phyloP scores from a whole-genome alignment of 2,797 vertebrate species.

The Calcarius lapponicus region DNA sequence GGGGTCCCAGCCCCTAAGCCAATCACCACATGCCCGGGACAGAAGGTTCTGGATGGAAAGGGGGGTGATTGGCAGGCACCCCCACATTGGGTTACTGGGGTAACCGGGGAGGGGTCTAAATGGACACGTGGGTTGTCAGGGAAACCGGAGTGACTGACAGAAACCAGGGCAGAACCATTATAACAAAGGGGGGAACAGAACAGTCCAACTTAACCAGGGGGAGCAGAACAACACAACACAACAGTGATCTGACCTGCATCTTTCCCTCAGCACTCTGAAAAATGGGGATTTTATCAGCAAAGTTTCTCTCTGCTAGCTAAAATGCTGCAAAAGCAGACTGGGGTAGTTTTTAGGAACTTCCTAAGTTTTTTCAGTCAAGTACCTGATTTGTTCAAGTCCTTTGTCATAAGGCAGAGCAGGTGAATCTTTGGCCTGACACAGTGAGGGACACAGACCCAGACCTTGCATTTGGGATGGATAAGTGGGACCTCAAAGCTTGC shows the following conservation, averaged over 20 bases:
- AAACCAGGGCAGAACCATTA: too few species aligned
- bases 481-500: neutral
- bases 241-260: neutral
- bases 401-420: neutral
- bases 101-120: too few species aligned
- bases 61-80: too few species aligned
- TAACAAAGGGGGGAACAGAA: too few species aligned
- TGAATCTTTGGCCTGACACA: neutral
- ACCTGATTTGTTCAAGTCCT: neutral
- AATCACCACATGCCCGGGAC: too few species aligned
- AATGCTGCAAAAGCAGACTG: neutral
- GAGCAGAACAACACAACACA: too few species aligned
- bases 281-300: neutral
- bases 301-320: neutral
- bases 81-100: too few species aligned
- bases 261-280: accelerated
- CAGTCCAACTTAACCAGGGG: too few species aligned
- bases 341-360: neutral
- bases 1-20: too few species aligned
- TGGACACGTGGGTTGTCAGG: too few species aligned
- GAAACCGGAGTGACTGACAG: too few species aligned
- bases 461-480: neutral
- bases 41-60: too few species aligned
- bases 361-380: neutral
- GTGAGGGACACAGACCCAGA: neutral